phyloP scores from a whole-genome alignment of 1,140 invertebrate species.

The Notospermus geniculatus region DNA sequence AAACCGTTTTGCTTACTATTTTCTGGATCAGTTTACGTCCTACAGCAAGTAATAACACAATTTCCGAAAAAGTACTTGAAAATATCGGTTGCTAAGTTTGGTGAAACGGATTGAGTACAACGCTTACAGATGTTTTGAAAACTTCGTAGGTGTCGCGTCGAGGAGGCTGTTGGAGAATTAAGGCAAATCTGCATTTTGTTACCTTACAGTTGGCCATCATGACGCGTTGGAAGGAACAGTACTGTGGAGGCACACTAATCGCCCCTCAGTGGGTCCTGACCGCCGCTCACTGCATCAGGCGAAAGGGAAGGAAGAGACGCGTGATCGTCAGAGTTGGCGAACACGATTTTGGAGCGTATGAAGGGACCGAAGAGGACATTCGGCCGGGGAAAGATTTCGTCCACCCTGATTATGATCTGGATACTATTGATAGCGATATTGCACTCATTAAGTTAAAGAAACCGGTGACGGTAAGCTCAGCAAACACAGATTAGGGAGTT shows the following conservation, averaged over 20 bases:
- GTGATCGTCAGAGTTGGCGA: conserved; percentile 83
- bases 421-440: conserved; percentile 89
- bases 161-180: neutral
- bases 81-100: too few relatives aligned
- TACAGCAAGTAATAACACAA: too few relatives aligned
- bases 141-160: too few relatives aligned
- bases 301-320: conserved; percentile 52
- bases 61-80: too few relatives aligned
- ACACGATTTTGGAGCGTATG: conserved; percentile 75
- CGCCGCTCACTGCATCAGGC: conserved; percentile 84
- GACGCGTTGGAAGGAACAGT: conserved; percentile 76
- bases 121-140: too few relatives aligned
- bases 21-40: too few relatives aligned
- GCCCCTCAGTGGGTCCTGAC: conserved; percentile 84
- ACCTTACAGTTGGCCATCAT: conserved; percentile 78
- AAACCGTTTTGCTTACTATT: too few relatives aligned
- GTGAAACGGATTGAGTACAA: too few relatives aligned
- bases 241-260: conserved; percentile 88
- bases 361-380: conserved; percentile 36
- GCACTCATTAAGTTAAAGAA: conserved; percentile 86
- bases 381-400: conserved; percentile 71
- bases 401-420: conserved; percentile 81
- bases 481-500: too few relatives aligned
- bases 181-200: neutral
- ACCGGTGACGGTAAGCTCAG: conserved; percentile 75